Conservation (phyloP, 2,797 vertebrate genomes). For the Pelodytes ibericus region DNA sequence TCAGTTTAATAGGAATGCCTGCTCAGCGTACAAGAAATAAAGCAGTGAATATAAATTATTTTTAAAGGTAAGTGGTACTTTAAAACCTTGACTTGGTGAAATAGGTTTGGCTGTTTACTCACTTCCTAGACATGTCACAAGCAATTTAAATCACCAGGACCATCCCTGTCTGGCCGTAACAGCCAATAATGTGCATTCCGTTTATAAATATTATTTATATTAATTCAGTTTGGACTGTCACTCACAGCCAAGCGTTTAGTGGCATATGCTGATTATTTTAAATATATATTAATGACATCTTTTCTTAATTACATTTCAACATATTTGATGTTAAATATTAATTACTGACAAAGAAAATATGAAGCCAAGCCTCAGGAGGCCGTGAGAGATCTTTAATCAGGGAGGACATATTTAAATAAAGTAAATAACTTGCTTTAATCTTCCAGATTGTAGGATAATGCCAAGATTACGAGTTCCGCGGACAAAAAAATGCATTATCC, state of each 20-base stretch:
- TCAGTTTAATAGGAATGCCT: too few relatives aligned
- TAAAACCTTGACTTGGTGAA: too few relatives aligned
- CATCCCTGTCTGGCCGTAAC: neutral
- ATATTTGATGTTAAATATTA: neutral
- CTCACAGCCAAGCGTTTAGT: neutral
- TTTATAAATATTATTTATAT: conserved; percentile 5
- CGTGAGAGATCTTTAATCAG: neutral
- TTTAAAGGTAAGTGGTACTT: too few relatives aligned
- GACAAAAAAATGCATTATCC: too few relatives aligned
- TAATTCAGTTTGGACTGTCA: neutral
- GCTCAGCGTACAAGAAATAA: too few relatives aligned
- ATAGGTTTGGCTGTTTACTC: too few relatives aligned
- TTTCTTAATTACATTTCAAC: conserved; percentile 6
- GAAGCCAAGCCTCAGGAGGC: neutral
- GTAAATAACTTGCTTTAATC: too few relatives aligned
- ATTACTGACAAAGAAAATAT: neutral
- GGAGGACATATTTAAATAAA: neutral
- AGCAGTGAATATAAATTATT: too few relatives aligned
- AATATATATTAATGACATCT: neutral
- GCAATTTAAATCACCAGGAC: neutral
- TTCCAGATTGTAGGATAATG: too few relatives aligned
- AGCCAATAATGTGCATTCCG: neutral
- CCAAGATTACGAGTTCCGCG: too few relatives aligned
- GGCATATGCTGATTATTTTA: neutral
- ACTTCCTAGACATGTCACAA: neutral